phyloP scores from a whole-genome alignment of 2,888 invertebrate genomes.

The Thelaira solivaga region DNA sequence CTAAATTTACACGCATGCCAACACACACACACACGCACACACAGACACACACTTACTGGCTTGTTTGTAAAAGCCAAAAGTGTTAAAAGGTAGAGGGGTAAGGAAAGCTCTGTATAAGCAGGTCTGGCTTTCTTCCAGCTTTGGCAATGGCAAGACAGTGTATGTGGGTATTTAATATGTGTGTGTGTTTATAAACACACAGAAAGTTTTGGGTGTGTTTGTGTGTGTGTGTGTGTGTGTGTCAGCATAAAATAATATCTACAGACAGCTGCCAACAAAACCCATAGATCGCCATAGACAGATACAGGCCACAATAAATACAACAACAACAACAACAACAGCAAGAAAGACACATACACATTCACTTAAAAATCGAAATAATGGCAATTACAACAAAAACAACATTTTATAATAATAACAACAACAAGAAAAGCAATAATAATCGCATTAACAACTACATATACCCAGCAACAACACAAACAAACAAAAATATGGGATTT shows the following conservation, averaged over 20 bases:
- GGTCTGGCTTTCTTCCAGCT: conserved; percentile 11
- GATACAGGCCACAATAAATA: too few species aligned
- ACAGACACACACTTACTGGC: background rate
- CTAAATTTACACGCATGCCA: background rate
- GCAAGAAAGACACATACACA: too few species aligned
- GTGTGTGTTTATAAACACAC: background rate
- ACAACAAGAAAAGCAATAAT: too few species aligned
- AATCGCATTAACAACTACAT: too few species aligned
- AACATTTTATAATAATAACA: too few species aligned
- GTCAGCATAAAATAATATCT: background rate
- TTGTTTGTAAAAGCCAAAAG: background rate
- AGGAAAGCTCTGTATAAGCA: background rate
- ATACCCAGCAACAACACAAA: too few species aligned
- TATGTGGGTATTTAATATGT: background rate
- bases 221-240: background rate
- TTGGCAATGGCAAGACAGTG: background rate
- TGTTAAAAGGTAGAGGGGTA: background rate
- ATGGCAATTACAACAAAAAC: too few species aligned
- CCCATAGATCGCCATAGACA: too few species aligned
- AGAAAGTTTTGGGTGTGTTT: background rate
- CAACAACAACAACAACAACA: too few species aligned
- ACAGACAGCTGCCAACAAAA: conserved; percentile 44
- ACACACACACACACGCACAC: background rate
- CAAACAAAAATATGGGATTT: too few species aligned
- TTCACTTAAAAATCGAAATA: too few species aligned